These are phyloP conservation scores for Xanthostigma xanthostigma DNA, from an alignment of 2,888 invertebrate species.

Conservation along the genomic window DNA sequence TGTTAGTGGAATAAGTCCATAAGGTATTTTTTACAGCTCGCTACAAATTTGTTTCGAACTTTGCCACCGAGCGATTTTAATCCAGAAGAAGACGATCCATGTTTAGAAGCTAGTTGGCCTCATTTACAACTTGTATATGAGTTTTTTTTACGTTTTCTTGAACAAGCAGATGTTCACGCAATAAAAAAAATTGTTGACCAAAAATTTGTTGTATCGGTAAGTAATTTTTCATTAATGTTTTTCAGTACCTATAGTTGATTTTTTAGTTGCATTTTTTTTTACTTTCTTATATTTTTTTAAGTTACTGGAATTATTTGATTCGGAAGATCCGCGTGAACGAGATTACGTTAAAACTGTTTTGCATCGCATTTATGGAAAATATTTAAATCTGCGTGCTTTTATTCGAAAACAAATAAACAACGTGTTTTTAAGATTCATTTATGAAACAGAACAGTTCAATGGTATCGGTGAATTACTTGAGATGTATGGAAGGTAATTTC, in stretches of 20 bases:
- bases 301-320: conserved; percentile 96
- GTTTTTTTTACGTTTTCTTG: conserved; percentile 65
- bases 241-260: no score
- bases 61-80: conserved; percentile 84
- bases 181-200: conserved; percentile 89
- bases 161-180: conserved; percentile 87
- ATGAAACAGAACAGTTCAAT: conserved; percentile 99
- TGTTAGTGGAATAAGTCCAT: neutral
- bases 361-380: conserved; percentile 99
- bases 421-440: conserved; percentile 97
- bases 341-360: conserved; percentile 98
- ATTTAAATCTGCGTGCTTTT: conserved; percentile 95
- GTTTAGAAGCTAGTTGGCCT: conserved; percentile 89
- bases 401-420: conserved; percentile 99
- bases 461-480: conserved; percentile 97
- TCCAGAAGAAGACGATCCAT: conserved; percentile 92
- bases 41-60: conserved; percentile 76
- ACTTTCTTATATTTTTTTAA: conserved; percentile 23
- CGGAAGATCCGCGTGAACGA: conserved; percentile 97
- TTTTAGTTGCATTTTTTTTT: no score
- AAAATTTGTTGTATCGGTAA: conserved; percentile 83
- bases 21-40: conserved; percentile 42
- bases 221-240: conserved; percentile 8
- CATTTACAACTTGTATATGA: conserved; percentile 74
- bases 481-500: conserved; percentile 77